phyloP scores from a whole-genome alignment of 2,888 invertebrate species.

The Melikaiella ostensackeni region DNA sequence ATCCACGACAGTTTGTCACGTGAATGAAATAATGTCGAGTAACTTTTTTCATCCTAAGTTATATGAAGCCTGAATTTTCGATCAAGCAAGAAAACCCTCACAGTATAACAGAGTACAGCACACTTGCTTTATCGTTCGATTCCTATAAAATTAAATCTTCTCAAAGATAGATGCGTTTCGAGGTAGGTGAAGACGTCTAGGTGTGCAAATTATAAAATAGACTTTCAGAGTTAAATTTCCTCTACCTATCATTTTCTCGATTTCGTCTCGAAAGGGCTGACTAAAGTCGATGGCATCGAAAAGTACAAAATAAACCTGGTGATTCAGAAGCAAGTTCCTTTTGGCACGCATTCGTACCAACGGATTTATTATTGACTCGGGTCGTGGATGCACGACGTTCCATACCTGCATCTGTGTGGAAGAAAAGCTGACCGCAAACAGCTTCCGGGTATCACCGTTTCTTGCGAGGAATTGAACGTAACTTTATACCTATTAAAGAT shows the following conservation, averaged over 20 bases:
- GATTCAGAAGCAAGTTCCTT: conserved; percentile 55
- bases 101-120: background rate
- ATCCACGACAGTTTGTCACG: background rate
- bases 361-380: conserved; percentile 66
- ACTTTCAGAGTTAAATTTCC: background rate
- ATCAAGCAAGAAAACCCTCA: background rate
- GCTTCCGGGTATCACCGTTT: conserved; percentile 35
- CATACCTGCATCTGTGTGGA: conserved; percentile 8
- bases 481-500: background rate
- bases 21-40: background rate
- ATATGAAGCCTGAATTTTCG: background rate
- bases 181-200: background rate
- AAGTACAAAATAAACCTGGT: conserved; percentile 56
- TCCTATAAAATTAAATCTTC: conserved; percentile 2
- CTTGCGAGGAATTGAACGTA: conserved; percentile 18
- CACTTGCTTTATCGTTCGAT: background rate
- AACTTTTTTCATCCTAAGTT: background rate
- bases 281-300: conserved; percentile 47
- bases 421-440: conserved; percentile 44
- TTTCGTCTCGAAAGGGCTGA: conserved; percentile 36
- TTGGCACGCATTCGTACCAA: conserved; percentile 62
- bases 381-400: conserved; percentile 58
- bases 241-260: background rate
- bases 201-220: background rate
- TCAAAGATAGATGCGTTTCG: background rate